Conservation (phyloP, 1,140 invertebrate species). For the Drosophila lini region DNA sequence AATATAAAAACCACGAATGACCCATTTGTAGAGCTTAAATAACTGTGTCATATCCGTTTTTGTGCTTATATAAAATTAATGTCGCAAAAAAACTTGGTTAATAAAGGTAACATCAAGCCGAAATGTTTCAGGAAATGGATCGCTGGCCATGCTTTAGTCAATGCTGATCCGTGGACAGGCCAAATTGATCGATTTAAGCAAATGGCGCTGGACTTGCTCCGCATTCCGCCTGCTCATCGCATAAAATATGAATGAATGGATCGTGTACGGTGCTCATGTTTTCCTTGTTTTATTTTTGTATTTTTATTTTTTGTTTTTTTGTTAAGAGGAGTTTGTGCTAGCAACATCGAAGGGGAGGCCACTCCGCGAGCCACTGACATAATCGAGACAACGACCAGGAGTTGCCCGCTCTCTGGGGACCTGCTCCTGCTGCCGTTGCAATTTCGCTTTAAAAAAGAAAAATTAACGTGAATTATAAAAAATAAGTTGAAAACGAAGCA, state of each 20-base stretch:
- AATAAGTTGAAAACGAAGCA: constrained; percentile 67
- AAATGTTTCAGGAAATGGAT: constrained; percentile 4
- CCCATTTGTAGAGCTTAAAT: background rate
- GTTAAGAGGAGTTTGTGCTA: background rate
- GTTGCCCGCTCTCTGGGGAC: constrained; percentile 12
- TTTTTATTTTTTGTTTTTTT: background rate
- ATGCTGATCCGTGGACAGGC: constrained; percentile 8
- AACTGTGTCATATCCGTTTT: background rate
- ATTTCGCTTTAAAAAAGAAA: constrained; percentile 80
- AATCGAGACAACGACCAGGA: constrained; percentile 77
- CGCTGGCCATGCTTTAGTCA: background rate
- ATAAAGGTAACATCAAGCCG: background rate
- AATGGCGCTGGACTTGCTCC: constrained; percentile 43
- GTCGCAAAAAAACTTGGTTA: background rate
- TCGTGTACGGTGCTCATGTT: constrained; percentile 32
- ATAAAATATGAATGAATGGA: constrained; percentile 47
- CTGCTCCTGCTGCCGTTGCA: constrained; percentile 42
- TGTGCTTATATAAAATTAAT: background rate
- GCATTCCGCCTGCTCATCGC: constrained; percentile 13
- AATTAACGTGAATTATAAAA: constrained; percentile 82
- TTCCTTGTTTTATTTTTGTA: constrained; percentile 3
- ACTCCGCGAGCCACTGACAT: constrained; percentile 71
- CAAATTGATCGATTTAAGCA: constrained; percentile 41
- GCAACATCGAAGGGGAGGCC: constrained; percentile 76
- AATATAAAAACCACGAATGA: too few species aligned